These are phyloP conservation scores for Brotula barbata DNA, from an alignment of 2,797 vertebrate species.

Conservation along the genomic window DNA sequence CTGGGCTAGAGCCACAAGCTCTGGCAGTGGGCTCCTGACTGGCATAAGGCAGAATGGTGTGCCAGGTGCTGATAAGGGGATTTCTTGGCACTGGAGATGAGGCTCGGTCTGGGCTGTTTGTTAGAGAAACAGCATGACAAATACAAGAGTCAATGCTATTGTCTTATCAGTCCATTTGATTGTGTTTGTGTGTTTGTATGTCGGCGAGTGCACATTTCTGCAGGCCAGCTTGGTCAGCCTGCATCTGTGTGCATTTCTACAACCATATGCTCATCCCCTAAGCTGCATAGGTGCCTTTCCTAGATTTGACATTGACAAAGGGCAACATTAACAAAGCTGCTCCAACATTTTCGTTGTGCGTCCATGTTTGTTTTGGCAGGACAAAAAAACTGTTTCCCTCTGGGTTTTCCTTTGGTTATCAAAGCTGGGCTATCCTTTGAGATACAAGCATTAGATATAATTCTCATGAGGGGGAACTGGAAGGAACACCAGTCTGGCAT, in stretches of 20 bases:
- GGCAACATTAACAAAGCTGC: constrained; percentile 30
- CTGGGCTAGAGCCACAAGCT: constrained; percentile 43
- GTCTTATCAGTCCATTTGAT: constrained; percentile 43
- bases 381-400: constrained; percentile 40
- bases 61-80: constrained; percentile 79
- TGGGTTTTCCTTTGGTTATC: constrained; percentile 50
- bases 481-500: constrained; percentile 18
- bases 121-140: constrained; percentile 42
- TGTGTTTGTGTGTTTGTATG: constrained; percentile 17
- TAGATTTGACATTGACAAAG: constrained; percentile 35
- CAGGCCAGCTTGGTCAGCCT: neutral
- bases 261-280: neutral
- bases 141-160: constrained; percentile 48
- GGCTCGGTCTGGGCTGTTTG: constrained; percentile 51
- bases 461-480: constrained; percentile 43
- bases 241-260: neutral
- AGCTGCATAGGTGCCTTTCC: neutral
- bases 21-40: constrained; percentile 55
- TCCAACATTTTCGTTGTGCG: constrained; percentile 13
- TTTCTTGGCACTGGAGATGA: constrained; percentile 62
- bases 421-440: constrained; percentile 37
- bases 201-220: constrained; percentile 7
- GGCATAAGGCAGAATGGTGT: constrained; percentile 68
- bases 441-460: constrained; percentile 47
- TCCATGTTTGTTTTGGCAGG: constrained; percentile 45